A percentile compares a stretch with the other conserved stretches of the same genome.
Evolutionary conservation across 2,797 vertebrate species (phyloP).

Genomic region (Malacoctenus gilli): DNA sequence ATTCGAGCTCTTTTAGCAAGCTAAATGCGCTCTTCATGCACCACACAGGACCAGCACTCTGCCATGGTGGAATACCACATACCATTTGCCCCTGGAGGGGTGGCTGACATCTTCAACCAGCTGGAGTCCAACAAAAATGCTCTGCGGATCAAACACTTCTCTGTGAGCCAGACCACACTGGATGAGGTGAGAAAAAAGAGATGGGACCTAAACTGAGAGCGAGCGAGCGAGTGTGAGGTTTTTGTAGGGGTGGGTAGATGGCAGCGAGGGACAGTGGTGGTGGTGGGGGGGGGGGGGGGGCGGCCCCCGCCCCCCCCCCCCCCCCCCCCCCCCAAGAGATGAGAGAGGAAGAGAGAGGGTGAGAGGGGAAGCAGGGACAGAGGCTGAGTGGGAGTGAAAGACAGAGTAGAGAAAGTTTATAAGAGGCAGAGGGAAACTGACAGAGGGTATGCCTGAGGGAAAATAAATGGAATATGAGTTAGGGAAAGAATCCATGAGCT

Average conservation of each 20-base stretch:
- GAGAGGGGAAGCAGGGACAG: constrained; percentile 45
- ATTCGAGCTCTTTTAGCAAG: no score
- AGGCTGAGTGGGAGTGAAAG: constrained; percentile 66
- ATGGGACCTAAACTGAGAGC: constrained; percentile 29
- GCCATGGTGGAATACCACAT: constrained; percentile 92
- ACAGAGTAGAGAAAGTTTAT: constrained; percentile 65
- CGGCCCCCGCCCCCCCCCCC: no score
- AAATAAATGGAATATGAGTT: constrained; percentile 77
- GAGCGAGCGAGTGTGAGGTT: constrained; percentile 26
- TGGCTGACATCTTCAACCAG: constrained; percentile 94
- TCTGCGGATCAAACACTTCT: constrained; percentile 95
- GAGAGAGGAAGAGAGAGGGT: constrained; percentile 32
- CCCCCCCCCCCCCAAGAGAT: no score
- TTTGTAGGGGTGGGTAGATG: constrained; percentile 43
- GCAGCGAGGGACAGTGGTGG: constrained; percentile 38
- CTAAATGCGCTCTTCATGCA: no score
- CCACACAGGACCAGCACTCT: constrained; percentile 89
- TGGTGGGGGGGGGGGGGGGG: no score
- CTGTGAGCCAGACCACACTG: constrained; percentile 95
- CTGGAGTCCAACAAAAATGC: constrained; percentile 89
- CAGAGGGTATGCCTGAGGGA: constrained; percentile 67
- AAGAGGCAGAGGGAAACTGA: constrained; percentile 61
- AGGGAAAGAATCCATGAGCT: constrained; percentile 63
- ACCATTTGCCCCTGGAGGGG: constrained; percentile 90
- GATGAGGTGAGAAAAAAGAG: constrained; percentile 89